These are phyloP conservation scores for Porites lutea DNA, from an alignment of 64 coral and sea anemone species.

Conservation along the genomic window DNA sequence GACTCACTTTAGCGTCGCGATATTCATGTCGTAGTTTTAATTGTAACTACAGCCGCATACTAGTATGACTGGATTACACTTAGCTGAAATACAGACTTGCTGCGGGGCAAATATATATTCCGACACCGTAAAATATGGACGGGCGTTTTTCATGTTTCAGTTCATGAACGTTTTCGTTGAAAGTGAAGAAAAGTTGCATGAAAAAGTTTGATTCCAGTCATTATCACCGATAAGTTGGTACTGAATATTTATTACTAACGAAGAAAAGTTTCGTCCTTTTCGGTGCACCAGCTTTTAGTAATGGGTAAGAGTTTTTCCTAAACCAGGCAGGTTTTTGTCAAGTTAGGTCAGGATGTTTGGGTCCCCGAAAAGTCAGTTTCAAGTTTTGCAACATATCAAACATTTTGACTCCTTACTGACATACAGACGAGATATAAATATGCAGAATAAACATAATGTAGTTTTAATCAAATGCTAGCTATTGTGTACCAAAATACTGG, in stretches of 20 bases:
- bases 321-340: too few relatives aligned
- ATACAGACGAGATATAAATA: not conserved
- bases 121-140: not conserved
- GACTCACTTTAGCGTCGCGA: not conserved
- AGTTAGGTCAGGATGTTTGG: not conserved
- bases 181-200: not conserved
- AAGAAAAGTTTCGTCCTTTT: too few relatives aligned
- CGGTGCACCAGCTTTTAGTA: not conserved
- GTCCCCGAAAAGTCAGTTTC: not conserved
- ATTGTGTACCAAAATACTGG: too few relatives aligned
- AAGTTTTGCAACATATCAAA: not conserved
- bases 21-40: conserved; percentile 14
- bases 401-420: conserved; percentile 3
- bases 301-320: too few relatives aligned
- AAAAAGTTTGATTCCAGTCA: not conserved
- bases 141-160: not conserved
- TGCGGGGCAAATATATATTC: not conserved
- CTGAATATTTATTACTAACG: too few relatives aligned
- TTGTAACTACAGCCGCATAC: not conserved
- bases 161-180: not conserved
- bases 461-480: not conserved
- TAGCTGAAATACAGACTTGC: not conserved
- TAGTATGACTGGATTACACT: not conserved
- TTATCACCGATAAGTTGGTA: too few relatives aligned
- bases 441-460: conserved; percentile 19